Percentiles rank a stretch among this genome's conserved stretches.
phyloP scores from a whole-genome alignment of 2,888 invertebrate species.

The Diarsia rubi region DNA sequence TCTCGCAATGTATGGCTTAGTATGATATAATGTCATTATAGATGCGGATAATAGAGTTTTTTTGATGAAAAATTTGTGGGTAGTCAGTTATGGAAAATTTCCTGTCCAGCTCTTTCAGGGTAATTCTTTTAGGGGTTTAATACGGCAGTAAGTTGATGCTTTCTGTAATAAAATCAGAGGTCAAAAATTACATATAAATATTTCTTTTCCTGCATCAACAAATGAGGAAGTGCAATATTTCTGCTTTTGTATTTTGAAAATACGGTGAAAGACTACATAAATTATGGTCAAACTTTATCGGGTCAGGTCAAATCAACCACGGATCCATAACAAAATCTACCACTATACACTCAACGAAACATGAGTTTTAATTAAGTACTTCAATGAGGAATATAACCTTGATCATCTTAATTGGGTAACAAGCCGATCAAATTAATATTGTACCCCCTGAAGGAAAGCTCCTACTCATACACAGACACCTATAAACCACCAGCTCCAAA shows the following conservation, averaged over 20 bases:
- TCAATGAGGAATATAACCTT: neutral
- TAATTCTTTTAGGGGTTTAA: neutral
- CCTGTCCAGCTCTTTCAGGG: neutral
- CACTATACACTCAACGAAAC: neutral
- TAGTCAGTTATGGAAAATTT: neutral
- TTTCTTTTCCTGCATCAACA: neutral
- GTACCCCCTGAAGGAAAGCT: neutral
- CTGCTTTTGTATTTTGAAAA: neutral
- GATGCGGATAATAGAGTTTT: slow-evolving; percentile 66
- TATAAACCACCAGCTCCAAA: slow-evolving; percentile 2
- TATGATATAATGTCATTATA: slow-evolving; percentile 70
- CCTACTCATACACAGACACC: neutral
- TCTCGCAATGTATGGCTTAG: slow-evolving; percentile 73
- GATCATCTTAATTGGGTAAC: neutral
- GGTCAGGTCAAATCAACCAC: neutral
- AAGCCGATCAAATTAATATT: neutral
- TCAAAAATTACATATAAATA: neutral
- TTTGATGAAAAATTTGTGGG: slow-evolving; percentile 45
- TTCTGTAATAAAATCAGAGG: neutral
- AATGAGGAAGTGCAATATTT: neutral
- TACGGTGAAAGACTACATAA: neutral
- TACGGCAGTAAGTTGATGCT: neutral
- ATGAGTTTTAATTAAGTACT: neutral
- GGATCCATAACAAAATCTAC: too few species aligned
- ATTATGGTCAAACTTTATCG: neutral